Base-by-base conservation (phyloP, 2,888 invertebrate genomes). In the Baronia brevicornis region DNA sequence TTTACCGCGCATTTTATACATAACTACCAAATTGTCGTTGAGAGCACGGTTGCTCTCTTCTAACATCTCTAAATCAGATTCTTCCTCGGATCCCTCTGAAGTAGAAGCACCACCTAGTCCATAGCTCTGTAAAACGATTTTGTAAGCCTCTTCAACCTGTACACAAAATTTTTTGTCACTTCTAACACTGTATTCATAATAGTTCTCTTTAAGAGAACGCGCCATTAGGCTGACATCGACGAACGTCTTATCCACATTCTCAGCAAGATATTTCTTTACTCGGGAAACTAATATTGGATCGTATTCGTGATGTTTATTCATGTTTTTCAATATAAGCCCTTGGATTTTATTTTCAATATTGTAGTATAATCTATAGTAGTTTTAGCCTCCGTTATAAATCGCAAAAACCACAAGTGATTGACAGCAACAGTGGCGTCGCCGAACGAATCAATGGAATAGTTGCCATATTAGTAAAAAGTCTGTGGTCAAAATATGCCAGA, bases 181-280 rank as follows among this genome's bases (percentile, higher is more conserved):
- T 56, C 92, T 90, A 54, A 90, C 90, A 36, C 88, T 87, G 78
- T 96, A 96, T 57, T 96, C 95, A 33, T 90, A 79, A 54, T 82
- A 80, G 50, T 88, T 88, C 52, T 86, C 88, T 77, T 92, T 92
- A 30, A 95, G 85, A 50, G 89, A 88, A 64, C 91, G 91, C 50
- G 94, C 92, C 92, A 95, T 94, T 59, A 90, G 89, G 60, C 91
- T 90, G 36, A 94, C 91, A 85, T 95, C 93, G 44, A 95, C 88
- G 63, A 90, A 92, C 4, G 90, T 90, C 71, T 92, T 90, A 54
- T 92, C 90, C 41, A 91, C 90, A 79, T 94, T 92, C 51, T 91
- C 90, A 44, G 91, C 91, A 53, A 95, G 86, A 65, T 94, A 94
- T 87, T 92, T 87, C 61, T 87, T 88, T 14, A 89, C 89, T 33